Conservation (phyloP, 2,888 invertebrate species). For the Tuberolachnus salignus region DNA sequence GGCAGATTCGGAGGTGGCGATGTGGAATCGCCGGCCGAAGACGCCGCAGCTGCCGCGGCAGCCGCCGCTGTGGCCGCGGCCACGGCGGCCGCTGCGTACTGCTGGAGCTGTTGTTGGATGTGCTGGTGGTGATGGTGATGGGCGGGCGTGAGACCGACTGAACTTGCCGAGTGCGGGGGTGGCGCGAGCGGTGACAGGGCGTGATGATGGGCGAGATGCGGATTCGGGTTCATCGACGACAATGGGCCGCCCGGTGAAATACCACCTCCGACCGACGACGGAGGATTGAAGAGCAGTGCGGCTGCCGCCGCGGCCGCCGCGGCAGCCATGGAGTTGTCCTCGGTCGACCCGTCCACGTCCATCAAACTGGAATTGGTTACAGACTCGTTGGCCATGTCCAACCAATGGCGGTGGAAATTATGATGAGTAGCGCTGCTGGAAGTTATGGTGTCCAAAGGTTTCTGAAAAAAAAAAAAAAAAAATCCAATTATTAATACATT, state of each 20-base stretch:
- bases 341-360: conserved; percentile 31
- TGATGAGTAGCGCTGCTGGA: conserved; percentile 27
- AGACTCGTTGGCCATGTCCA: conserved; percentile 39
- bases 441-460: conserved; percentile 32
- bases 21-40: conserved; percentile 29
- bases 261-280: conserved; percentile 23
- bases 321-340: conserved; percentile 42
- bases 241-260: conserved; percentile 20
- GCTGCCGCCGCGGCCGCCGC: conserved; percentile 49
- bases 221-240: conserved; percentile 29
- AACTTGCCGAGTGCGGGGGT: conserved; percentile 26
- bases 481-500: neutral
- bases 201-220: conserved; percentile 42
- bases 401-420: conserved; percentile 47
- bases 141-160: neutral
- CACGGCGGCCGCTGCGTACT: conserved; percentile 41
- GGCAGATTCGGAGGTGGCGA: conserved; percentile 33
- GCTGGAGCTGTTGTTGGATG: conserved; percentile 47
- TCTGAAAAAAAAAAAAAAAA: conserved; percentile 9
- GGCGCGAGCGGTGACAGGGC: conserved; percentile 25
- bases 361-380: conserved; percentile 21
- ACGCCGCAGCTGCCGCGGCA: conserved; percentile 24
- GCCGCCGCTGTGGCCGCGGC: conserved; percentile 47
- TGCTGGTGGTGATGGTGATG: conserved; percentile 51
- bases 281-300: conserved; percentile 35